Evolutionary conservation across 2,888 invertebrate genomes (phyloP).

Genomic region (Cataglyphis albicans): DNA sequence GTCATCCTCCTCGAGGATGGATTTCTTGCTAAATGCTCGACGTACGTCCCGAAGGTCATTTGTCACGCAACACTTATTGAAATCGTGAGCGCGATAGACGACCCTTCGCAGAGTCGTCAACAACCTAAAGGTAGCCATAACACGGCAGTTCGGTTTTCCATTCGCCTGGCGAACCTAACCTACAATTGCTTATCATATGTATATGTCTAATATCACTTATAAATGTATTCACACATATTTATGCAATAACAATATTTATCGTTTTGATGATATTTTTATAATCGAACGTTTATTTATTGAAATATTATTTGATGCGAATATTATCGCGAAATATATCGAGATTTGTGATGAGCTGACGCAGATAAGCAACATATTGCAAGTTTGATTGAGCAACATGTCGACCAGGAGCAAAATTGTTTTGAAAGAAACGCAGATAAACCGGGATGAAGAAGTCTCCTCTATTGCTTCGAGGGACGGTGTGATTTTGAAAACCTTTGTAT

Average conservation of each 20-base stretch:
- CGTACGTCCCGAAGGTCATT: neutral
- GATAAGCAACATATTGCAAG: neutral
- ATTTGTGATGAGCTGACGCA: neutral
- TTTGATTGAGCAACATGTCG: neutral
- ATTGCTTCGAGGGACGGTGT: conserved; percentile 56
- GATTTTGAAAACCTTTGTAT: conserved; percentile 78
- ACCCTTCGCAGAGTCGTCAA: neutral
- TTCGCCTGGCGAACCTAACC: conserved; percentile 11
- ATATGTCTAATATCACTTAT: neutral
- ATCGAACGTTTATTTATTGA: neutral
- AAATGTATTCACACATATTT: neutral
- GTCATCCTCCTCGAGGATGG: neutral
- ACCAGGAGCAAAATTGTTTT: neutral
- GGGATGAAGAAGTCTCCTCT: neutral
- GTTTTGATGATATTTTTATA: neutral
- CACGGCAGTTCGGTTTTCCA: neutral
- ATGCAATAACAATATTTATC: neutral
- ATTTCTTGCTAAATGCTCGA: neutral
- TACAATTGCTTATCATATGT: neutral
- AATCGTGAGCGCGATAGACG: neutral
- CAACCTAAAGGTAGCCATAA: neutral
- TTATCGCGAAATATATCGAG: neutral
- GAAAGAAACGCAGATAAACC: neutral
- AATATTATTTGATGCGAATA: neutral
- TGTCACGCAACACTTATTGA: neutral